These are phyloP conservation scores for Prunella himalayana DNA, from an alignment of 2,113 vertebrate genomes.

Conservation along the genomic window DNA sequence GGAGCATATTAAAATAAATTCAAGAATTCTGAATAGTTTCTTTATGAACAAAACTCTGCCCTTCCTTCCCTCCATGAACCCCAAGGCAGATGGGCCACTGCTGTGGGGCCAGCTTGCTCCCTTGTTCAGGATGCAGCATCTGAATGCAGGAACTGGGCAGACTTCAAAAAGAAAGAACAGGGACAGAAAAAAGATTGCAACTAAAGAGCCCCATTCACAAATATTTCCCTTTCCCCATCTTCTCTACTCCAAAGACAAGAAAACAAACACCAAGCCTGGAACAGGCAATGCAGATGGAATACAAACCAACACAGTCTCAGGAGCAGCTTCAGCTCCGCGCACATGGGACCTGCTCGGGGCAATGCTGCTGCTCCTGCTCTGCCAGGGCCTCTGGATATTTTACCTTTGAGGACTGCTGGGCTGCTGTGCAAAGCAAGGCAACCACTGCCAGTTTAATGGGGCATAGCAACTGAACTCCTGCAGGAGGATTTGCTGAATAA, in stretches of 20 bases:
- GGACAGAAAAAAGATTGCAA: neutral
- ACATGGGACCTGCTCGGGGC: neutral
- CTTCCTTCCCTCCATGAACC: neutral
- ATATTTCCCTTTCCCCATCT: neutral
- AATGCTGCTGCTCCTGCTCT: neutral
- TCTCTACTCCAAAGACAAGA: neutral
- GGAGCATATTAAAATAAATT: neutral
- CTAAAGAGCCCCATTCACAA: neutral
- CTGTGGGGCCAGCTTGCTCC: neutral
- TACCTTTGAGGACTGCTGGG: neutral
- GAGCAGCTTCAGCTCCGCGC: rapidly evolving
- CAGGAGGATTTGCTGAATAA: neutral
- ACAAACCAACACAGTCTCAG: rapidly evolving
- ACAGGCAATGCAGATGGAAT: neutral
- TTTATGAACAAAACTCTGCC: neutral
- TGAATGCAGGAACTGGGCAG: neutral
- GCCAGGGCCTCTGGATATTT: neutral
- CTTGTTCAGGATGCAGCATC: neutral
- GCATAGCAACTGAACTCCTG: neutral
- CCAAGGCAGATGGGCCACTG: neutral
- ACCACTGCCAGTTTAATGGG: neutral
- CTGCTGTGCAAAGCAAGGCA: neutral
- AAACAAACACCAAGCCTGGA: neutral
- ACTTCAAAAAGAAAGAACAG: neutral
- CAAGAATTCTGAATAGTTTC: neutral